Conservation (phyloP, 2,797 vertebrate genomes). For the Phataginus tricuspis region DNA sequence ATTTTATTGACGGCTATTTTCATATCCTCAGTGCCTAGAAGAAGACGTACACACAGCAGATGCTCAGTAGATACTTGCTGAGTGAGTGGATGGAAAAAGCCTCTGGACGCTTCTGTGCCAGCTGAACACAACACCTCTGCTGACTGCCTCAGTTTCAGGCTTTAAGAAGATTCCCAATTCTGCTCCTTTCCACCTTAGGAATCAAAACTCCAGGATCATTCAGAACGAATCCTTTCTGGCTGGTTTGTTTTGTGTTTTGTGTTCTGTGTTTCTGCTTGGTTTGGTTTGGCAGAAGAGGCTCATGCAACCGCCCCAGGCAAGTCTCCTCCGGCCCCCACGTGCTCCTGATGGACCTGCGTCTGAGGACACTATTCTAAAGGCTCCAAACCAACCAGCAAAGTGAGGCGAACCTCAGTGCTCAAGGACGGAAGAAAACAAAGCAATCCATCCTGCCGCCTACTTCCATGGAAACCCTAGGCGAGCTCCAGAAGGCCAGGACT, state of each 20-base stretch:
- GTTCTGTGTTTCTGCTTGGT: not conserved
- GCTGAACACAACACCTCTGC: not conserved
- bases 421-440: conserved; percentile 38
- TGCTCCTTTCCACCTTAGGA: not conserved
- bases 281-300: not conserved
- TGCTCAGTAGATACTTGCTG: not conserved
- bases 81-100: not conserved
- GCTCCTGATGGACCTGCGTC: not conserved
- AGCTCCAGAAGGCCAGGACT: not conserved
- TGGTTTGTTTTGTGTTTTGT: not conserved
- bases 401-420: not conserved
- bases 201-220: not conserved
- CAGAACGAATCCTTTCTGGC: not conserved
- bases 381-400: not conserved
- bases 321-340: not conserved
- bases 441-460: not conserved
- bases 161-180: not conserved
- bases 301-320: not conserved
- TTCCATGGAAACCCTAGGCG: not conserved
- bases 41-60: not conserved
- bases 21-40: not conserved
- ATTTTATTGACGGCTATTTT: not conserved
- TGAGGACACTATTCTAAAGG: not conserved
- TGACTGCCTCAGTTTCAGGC: not conserved
- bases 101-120: accelerated